phyloP scores from a whole-genome alignment of 2,113 vertebrate species.

The Cebidichthys violaceus region DNA sequence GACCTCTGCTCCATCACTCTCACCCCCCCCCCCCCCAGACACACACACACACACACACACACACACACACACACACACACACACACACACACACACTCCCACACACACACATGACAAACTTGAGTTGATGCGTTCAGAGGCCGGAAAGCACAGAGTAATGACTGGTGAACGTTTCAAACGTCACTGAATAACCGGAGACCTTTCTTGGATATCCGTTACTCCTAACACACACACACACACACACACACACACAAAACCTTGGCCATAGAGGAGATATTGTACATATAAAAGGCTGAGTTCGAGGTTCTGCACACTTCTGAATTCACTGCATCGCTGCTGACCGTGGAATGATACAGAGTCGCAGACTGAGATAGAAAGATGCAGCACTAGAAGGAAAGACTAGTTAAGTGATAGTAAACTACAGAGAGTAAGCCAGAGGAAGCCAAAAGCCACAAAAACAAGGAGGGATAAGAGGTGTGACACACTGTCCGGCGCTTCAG shows the following conservation, averaged over 20 bases:
- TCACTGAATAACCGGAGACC: constrained; percentile 69
- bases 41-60: constrained; percentile 8
- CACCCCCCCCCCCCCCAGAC: neutral
- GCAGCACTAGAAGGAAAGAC: neutral
- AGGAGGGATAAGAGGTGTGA: constrained; percentile 11
- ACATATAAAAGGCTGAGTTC: constrained; percentile 62
- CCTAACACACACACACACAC: constrained; percentile 21
- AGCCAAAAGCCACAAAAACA: neutral
- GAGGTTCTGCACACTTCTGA: constrained; percentile 14
- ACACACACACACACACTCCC: constrained; percentile 7
- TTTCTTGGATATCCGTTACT: constrained; percentile 28
- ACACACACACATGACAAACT: constrained; percentile 16
- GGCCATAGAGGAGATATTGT: constrained; percentile 11
- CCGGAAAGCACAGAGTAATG: constrained; percentile 20
- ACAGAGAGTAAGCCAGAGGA: constrained; percentile 6
- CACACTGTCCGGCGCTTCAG: neutral
- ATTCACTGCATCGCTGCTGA: constrained; percentile 24
- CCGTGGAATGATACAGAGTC: constrained; percentile 20
- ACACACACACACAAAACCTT: constrained; percentile 33
- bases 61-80: constrained; percentile 28
- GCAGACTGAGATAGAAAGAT: constrained; percentile 20
- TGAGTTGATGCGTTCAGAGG: neutral
- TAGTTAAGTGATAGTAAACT: neutral
- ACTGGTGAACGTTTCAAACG: constrained; percentile 25
- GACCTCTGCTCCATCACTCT: constrained; percentile 40